Conservation (phyloP, 2,797 vertebrate species). For the Sphenopsis melanotis region DNA sequence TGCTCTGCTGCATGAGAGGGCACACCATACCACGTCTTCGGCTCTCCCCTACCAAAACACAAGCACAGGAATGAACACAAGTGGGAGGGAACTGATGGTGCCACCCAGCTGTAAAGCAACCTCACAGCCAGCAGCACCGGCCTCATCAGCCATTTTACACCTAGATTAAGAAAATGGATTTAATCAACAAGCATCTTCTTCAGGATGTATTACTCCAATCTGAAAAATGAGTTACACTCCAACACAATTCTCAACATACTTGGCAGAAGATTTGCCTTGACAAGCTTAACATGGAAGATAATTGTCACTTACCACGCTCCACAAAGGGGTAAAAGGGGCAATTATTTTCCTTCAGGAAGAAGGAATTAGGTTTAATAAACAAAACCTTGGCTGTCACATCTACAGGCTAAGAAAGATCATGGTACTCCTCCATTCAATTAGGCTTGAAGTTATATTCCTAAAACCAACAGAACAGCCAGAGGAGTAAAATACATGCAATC, state of each 20-base stretch:
- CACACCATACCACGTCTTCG: slow-evolving; percentile 98
- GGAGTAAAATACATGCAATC: background rate
- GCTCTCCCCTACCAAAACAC: slow-evolving; percentile 86
- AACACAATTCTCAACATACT: background rate
- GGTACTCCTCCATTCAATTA: background rate
- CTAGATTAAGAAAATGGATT: background rate
- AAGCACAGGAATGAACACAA: background rate
- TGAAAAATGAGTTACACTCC: background rate
- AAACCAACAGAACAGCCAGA: background rate
- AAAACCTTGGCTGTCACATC: background rate
- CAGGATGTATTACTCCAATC: background rate
- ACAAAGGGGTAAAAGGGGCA: background rate
- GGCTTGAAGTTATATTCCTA: background rate
- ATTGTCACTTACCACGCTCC: background rate
- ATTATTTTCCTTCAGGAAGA: background rate
- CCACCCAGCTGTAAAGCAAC: background rate
- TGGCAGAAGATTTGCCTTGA: background rate
- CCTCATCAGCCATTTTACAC: background rate
- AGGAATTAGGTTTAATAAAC: background rate
- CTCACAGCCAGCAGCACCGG: background rate
- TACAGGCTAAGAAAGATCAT: background rate
- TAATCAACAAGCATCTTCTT: background rate
- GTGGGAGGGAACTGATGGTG: background rate
- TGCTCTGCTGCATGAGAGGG: slow-evolving; percentile 95
- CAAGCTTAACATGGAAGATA: background rate